Conservation (phyloP, 2,797 vertebrate species). For the Poeciliopsis infans region DNA sequence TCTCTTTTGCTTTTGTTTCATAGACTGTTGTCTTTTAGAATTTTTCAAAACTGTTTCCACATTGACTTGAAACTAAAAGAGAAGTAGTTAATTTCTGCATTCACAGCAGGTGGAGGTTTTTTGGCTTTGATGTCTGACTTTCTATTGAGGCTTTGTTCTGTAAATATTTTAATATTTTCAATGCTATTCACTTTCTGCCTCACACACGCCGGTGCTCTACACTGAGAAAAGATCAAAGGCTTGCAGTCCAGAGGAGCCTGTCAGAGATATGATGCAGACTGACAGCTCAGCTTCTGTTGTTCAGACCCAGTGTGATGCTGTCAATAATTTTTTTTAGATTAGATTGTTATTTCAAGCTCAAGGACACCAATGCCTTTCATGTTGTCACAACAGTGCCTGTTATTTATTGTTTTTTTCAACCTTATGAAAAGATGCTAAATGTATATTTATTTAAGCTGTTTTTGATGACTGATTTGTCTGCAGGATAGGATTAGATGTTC, state of each 20-base stretch:
- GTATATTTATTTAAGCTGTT: background rate
- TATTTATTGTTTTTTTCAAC: background rate
- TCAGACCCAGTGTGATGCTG: constrained; percentile 43
- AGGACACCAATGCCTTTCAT: constrained; percentile 22
- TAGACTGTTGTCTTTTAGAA: background rate
- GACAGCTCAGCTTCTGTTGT: constrained; percentile 71
- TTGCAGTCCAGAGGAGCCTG: constrained; percentile 44
- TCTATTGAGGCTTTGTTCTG: constrained; percentile 49
- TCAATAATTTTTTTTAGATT: constrained; percentile 36
- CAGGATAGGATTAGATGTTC: background rate
- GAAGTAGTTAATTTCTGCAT: constrained; percentile 23
- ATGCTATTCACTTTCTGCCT: constrained; percentile 45
- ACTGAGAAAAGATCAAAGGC: constrained; percentile 67
- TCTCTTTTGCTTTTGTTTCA: background rate
- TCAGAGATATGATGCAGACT: constrained; percentile 61
- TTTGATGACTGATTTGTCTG: background rate
- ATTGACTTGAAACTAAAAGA: constrained; percentile 23
- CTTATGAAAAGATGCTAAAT: background rate
- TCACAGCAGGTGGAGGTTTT: constrained; percentile 19
- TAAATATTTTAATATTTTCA: constrained; percentile 70
- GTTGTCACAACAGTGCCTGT: constrained; percentile 4
- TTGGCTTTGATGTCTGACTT: constrained; percentile 51
- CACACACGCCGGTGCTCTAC: constrained; percentile 37
- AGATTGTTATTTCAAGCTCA: constrained; percentile 33
- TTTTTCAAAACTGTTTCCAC: background rate